A percentile compares a stretch with the other conserved stretches of the same genome.
phyloP scores from a whole-genome alignment of 92 coral and sea anemone species.

The Parazoanthus darwini region DNA sequence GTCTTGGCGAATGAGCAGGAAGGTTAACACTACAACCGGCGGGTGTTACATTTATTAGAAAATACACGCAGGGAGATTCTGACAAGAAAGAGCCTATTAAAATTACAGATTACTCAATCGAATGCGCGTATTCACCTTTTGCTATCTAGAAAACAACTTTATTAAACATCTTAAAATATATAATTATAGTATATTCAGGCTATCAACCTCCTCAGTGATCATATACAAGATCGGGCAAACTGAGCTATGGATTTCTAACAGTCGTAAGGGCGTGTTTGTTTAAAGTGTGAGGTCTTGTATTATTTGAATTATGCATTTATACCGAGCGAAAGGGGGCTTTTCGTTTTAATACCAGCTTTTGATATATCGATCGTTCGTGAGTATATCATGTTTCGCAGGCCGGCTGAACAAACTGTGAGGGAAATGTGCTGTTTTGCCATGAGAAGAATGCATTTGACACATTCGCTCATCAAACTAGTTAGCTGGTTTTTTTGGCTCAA shows the following conservation, averaged over 20 bases:
- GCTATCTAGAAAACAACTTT: not conserved
- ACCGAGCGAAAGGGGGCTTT: not conserved
- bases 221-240: not conserved
- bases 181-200: too few species aligned
- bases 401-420: not conserved
- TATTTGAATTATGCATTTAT: too few species aligned
- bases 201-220: not conserved
- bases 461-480: not conserved
- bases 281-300: not conserved
- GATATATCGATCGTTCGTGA: not conserved
- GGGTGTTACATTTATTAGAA: not conserved
- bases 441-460: too few species aligned
- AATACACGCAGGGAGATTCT: not conserved
- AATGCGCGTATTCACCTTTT: not conserved
- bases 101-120: not conserved
- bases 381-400: not conserved
- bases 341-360: not conserved
- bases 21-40: too few species aligned
- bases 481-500: not conserved
- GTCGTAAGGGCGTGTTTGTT: not conserved
- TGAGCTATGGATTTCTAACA: too few species aligned
- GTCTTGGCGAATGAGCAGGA: not conserved
- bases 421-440: not conserved
- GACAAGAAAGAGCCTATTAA: not conserved
- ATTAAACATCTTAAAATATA: not conserved